phyloP scores from a whole-genome alignment of 2,888 invertebrate genomes.

The Hyposoter dolosus region DNA sequence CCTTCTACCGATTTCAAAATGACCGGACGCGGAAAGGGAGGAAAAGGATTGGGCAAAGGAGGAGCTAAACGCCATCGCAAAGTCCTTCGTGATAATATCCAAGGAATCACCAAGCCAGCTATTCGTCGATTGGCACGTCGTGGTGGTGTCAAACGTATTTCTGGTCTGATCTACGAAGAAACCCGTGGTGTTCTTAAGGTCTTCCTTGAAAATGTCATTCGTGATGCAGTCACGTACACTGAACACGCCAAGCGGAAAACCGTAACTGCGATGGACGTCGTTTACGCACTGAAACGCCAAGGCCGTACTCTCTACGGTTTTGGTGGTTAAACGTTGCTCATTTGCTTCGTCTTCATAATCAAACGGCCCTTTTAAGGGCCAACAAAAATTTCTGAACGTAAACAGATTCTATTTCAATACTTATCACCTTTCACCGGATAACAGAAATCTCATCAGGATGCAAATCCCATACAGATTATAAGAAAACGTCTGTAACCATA shows the following conservation, averaged over 20 bases:
- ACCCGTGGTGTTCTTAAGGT: not conserved
- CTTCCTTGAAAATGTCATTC: not conserved
- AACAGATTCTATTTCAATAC: not conserved
- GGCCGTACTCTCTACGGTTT: slow-evolving; percentile 20
- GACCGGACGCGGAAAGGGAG: slow-evolving; percentile 11
- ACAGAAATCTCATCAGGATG: not conserved
- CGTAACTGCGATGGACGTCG: slow-evolving; percentile 5
- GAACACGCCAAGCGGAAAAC: slow-evolving; percentile 26
- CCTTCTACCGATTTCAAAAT: not conserved
- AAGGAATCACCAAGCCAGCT: not conserved
- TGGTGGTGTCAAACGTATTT: not conserved
- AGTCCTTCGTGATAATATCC: slow-evolving; percentile 3
- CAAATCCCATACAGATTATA: not conserved
- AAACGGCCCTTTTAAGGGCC: slow-evolving; percentile 41
- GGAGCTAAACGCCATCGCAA: not conserved
- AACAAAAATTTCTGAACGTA: slow-evolving; percentile 6
- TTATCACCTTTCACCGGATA: not conserved
- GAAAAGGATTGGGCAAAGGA: slow-evolving; percentile 13
- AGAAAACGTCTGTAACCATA: too few species aligned
- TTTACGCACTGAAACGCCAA: slow-evolving; percentile 9
- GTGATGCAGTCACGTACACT: slow-evolving; percentile 10
- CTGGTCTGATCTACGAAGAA: too few species aligned
- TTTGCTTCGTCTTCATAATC: not conserved
- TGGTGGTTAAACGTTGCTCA: not conserved
- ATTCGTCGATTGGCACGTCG: not conserved